A percentile compares a stretch with the other conserved stretches of the same genome.
Evolutionary conservation across 2,888 invertebrate genomes (phyloP).

Genomic region (Lithophane ornitopus): DNA sequence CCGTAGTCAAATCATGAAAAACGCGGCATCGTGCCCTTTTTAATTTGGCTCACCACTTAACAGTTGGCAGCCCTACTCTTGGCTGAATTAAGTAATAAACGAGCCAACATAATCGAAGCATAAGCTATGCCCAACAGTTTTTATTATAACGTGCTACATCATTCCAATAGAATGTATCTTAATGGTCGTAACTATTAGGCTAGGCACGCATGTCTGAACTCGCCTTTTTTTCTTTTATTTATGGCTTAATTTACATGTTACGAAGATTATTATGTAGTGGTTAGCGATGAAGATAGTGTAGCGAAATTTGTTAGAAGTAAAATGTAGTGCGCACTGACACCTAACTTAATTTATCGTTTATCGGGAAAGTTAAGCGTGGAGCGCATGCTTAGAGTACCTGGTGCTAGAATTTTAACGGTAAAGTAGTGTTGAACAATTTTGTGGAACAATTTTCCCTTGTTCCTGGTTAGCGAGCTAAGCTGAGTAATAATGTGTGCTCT

Average conservation of each 20-base stretch:
- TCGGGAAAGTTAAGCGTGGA: slow-evolving; percentile 54
- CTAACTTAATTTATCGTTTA: slow-evolving; percentile 62
- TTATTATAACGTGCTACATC: slow-evolving; percentile 76
- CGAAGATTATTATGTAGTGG: slow-evolving; percentile 58
- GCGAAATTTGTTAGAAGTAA: slow-evolving; percentile 56
- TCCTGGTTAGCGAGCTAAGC: slow-evolving; percentile 34
- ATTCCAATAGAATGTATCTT: slow-evolving; percentile 72
- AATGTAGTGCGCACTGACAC: slow-evolving; percentile 48
- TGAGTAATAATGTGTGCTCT: slow-evolving; percentile 22
- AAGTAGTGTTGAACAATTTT: slow-evolving; percentile 43
- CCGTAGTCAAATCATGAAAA: slow-evolving; percentile 16
- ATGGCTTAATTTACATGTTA: slow-evolving; percentile 66
- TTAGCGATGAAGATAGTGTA: slow-evolving; percentile 55
- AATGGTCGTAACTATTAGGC: slow-evolving; percentile 68
- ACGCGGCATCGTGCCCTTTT: slow-evolving; percentile 32
- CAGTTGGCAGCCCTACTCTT: slow-evolving; percentile 68
- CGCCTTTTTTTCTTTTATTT: slow-evolving; percentile 64
- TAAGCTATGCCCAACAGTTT: slow-evolving; percentile 76
- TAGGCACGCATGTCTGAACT: slow-evolving; percentile 64
- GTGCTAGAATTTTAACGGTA: slow-evolving; percentile 39
- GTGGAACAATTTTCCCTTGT: slow-evolving; percentile 42
- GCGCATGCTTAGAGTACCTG: slow-evolving; percentile 50
- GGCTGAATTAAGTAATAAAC: slow-evolving; percentile 89
- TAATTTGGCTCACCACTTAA: slow-evolving; percentile 56
- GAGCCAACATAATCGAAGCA: slow-evolving; percentile 81